Base-by-base conservation (phyloP, 2,888 invertebrate species). In the Diarsia rubi region DNA sequence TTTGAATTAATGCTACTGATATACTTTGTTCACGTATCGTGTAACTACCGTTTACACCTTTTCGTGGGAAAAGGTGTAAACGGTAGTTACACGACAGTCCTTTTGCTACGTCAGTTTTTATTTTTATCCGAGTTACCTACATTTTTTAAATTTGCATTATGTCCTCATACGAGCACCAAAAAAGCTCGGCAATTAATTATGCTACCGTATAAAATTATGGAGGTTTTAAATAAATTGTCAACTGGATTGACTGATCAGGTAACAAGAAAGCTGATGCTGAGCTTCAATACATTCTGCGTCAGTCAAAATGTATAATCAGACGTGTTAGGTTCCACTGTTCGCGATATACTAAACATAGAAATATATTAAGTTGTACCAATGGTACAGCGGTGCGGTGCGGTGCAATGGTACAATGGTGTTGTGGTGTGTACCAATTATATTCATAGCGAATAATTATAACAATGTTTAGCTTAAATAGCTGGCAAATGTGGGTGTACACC, bases 251-350 rank as follows among this genome's bases (percentile, higher is more conserved):
- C 71, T 76, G 79, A 73, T 75, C 70, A 64, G 74, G 77, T 75
- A 77, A 72, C 79, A 68, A 79, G 81, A 75, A 83, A 85, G 63
- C 63, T 64, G 75, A 86, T 66, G 74, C 49, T 49, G 70, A 64
- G 37, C 52, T 74, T 66, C 54, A 73, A 73, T 75, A 60, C 73
- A 69, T 76, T 64, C 16, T 73, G 59, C 64, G 74, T 75, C 75
- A 77, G 73, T 76, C 66, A 78, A 75, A 81, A 84, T 74, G 59
- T 8, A 45, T 59, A 68, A 80, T 59, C 66, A 63, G 31, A 47
- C 59, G 4, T 24, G 21, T 42, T 24, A 8, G 70, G 85, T 75
- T 52, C 0, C 65, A 63, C 37, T 86, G 75, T 45, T n/a, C 4
- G 69, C 75, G 75, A 64, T 42, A n/a, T 37, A 27, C 11, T 4